A percentile compares a stretch with the other conserved stretches of the same genome.
These are phyloP conservation scores for Gymnocheta viridis DNA, from an alignment of 2,888 invertebrate species.

Conservation along the genomic window DNA sequence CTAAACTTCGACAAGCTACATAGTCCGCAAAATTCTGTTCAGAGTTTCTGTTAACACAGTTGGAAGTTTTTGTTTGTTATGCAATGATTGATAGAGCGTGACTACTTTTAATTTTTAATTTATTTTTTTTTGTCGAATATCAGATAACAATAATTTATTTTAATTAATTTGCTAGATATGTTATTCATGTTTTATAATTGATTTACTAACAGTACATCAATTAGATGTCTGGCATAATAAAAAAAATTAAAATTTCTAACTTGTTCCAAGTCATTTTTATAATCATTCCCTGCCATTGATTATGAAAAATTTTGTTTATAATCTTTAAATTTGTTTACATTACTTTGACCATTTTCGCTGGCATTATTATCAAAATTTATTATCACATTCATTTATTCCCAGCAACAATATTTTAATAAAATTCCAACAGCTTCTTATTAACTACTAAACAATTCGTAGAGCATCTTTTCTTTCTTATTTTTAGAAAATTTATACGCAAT, in stretches of 20 bases:
- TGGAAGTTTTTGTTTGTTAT: background rate
- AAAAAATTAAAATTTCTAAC: background rate
- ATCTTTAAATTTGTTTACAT: slow-evolving; percentile 40
- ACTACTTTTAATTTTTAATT: background rate
- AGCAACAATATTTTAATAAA: background rate
- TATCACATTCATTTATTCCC: slow-evolving; percentile 26
- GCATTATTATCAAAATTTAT: slow-evolving; percentile 43
- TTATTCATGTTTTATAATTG: slow-evolving; percentile 10
- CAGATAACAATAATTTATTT: background rate
- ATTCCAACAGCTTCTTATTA: background rate
- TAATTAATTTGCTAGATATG: slow-evolving; percentile 35
- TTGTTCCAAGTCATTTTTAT: slow-evolving; percentile 1
- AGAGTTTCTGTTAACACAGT: background rate
- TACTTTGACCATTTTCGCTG: slow-evolving; percentile 19
- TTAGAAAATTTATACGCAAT: slow-evolving; percentile 4
- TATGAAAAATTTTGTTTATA: slow-evolving; percentile 20
- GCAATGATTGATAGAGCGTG: background rate
- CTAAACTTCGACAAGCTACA: no score
- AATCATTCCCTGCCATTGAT: background rate
- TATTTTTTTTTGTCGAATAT: background rate
- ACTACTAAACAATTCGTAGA: background rate
- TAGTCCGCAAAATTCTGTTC: no score
- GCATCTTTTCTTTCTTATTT: background rate
- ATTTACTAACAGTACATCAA: slow-evolving; percentile 6
- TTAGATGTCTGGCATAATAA: background rate